Base-by-base conservation (phyloP, 1,140 invertebrate genomes). In the Leptoteleia sp. region DNA sequence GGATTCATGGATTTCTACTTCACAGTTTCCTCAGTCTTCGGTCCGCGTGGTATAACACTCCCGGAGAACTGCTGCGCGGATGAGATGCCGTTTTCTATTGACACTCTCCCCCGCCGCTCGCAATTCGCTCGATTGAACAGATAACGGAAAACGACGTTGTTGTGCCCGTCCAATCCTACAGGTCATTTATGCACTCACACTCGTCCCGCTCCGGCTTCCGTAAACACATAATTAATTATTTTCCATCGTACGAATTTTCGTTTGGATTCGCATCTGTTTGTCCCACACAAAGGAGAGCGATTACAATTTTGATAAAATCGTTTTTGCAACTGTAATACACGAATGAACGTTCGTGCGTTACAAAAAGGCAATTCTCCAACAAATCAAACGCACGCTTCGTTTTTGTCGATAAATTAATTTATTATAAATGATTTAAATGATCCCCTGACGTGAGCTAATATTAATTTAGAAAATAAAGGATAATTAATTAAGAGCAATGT, bases 121-220 rank as follows among this genome's bases (percentile, higher is more conserved):
- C 68, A 70, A 76, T 79, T 72, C 76, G 42, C 75, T 81, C 78
- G 84, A 84, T 85, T 82, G 82, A 82, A 77, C 76, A 77, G 82
- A 85, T 87, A 87, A 85, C 82, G 82, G 81, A 83, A 81, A 85
- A 83, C 79, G 78, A 83, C 82, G 80, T 80, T 84, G 80, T 84
- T 83, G 70, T 72, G 64, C 81, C n/a, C n/a, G 73, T 78, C 81
- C 76, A 72, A 84, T 84, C 79, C 81, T 57, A 62, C 68, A 75
- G 72, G 65, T 81, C 79, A 50, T 29, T 73, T 71, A 76, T 62
- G 79, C 76, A 76, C 61, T 55, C 43, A 68, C 47, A 72, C 68
- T 25, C 40, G 43, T 37, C 52, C 38, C 70, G 40, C 75, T n/a
- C n/a, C n/a, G n/a, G n/a, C n/a, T n/a, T n/a, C n/a, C 4, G 13